These are phyloP conservation scores for Coregonus clupeaformis DNA, from an alignment of 2,113 vertebrate genomes.

Conservation along the genomic window DNA sequence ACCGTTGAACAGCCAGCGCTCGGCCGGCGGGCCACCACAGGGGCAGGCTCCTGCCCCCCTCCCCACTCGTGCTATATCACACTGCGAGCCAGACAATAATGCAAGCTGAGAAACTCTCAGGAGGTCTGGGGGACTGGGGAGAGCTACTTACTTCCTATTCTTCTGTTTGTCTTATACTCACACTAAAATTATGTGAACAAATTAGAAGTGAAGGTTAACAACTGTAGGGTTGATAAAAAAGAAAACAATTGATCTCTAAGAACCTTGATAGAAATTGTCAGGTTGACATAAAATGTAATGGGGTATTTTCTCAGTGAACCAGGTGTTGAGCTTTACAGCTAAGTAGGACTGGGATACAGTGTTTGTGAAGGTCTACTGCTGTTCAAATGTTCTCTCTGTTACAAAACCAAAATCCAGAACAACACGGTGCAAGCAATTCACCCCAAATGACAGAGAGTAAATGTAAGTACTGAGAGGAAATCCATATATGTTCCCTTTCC, in stretches of 20 bases:
- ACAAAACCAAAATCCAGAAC: slow-evolving; percentile 41
- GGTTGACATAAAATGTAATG: neutral
- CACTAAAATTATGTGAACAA: slow-evolving; percentile 22
- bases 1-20: neutral
- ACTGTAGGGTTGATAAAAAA: slow-evolving; percentile 16
- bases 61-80: neutral
- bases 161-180: slow-evolving; percentile 24
- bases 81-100: slow-evolving; percentile 5
- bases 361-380: neutral
- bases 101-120: neutral
- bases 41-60: slow-evolving; percentile 11
- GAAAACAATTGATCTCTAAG: slow-evolving; percentile 17
- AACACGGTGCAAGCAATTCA: slow-evolving; percentile 31
- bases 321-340: too few species aligned
- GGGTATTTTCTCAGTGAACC: neutral
- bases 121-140: slow-evolving; percentile 25
- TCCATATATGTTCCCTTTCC: slow-evolving; percentile 24
- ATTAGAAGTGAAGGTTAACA: slow-evolving; percentile 3
- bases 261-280: neutral
- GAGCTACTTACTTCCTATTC: slow-evolving; percentile 27
- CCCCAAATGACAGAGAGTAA: slow-evolving; percentile 36
- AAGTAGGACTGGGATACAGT: neutral
- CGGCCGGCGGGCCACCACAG: neutral
- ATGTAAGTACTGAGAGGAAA: slow-evolving; percentile 37
- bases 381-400: slow-evolving; percentile 20